Conservation (phyloP, 2,888 invertebrate species). For the Harpagoxenus sublaevis region DNA sequence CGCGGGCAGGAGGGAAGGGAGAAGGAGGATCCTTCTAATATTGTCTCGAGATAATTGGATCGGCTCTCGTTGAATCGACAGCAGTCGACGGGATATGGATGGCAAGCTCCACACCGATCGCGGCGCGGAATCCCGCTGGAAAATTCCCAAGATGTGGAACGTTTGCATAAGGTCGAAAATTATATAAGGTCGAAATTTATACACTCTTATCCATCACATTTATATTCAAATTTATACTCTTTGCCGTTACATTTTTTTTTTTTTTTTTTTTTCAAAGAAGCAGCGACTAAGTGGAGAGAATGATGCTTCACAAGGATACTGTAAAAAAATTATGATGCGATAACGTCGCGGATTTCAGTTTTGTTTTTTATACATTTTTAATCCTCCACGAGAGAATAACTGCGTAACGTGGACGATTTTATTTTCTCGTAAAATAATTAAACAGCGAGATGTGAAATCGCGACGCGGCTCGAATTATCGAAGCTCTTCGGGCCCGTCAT, state of each 20-base stretch:
- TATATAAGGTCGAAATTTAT: not conserved
- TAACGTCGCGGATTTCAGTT: not conserved
- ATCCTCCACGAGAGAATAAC: not conserved
- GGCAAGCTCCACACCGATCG: not conserved
- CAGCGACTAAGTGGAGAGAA: not conserved
- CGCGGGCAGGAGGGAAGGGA: not conserved
- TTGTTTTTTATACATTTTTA: not conserved
- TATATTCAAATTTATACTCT: not conserved
- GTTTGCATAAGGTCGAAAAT: not conserved
- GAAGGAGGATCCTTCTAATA: slow-evolving; percentile 35
- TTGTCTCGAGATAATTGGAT: slow-evolving; percentile 51
- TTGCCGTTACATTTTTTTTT: not conserved
- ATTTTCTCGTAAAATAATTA: slow-evolving; percentile 20
- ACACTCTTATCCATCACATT: too few relatives aligned
- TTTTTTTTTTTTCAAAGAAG: not conserved
- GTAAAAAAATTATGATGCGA: not conserved
- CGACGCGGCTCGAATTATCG: not conserved
- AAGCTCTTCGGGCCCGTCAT: slow-evolving; percentile 20
- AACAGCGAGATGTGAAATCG: slow-evolving; percentile 4
- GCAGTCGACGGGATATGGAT: not conserved
- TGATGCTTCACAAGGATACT: not conserved
- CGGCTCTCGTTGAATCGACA: slow-evolving; percentile 38
- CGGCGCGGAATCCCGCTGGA: not conserved
- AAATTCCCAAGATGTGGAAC: slow-evolving; percentile 10
- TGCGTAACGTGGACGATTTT: not conserved